These are phyloP conservation scores for Platynereis dumerilii DNA, from an alignment of 2,888 invertebrate species.

Conservation along the genomic window DNA sequence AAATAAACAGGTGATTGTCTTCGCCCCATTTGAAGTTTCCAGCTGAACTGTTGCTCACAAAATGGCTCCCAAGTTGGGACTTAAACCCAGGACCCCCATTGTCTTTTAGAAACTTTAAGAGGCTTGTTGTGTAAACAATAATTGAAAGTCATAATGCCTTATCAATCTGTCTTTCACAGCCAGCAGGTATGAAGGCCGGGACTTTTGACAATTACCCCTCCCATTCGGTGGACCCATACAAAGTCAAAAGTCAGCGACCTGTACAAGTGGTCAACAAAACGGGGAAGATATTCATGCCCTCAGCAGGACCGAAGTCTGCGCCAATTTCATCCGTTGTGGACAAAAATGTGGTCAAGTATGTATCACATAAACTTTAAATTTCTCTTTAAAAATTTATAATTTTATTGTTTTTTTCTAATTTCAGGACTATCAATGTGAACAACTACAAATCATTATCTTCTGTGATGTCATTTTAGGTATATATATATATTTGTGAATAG, in stretches of 20 bases:
- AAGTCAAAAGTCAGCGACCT: constrained; percentile 45
- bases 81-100: too few relatives aligned
- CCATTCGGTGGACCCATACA: constrained; percentile 58
- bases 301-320: constrained; percentile 58
- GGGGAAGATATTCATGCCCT: constrained; percentile 60
- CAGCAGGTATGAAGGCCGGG: constrained; percentile 61
- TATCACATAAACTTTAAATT: constrained; percentile 4
- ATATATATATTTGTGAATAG: too few relatives aligned
- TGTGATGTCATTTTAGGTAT: constrained; percentile 34
- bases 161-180: constrained; percentile 42
- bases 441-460: constrained; percentile 52
- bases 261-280: constrained; percentile 61
- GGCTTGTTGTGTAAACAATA: too few relatives aligned
- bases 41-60: too few relatives aligned
- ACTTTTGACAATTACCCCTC: constrained; percentile 63
- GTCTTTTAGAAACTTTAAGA: too few relatives aligned
- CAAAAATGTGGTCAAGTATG: constrained; percentile 58
- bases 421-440: constrained; percentile 55
- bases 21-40: too few relatives aligned
- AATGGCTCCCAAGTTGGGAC: too few relatives aligned
- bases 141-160: too few relatives aligned
- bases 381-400: not conserved
- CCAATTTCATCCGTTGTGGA: constrained; percentile 59
- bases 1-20: too few relatives aligned
- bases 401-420: constrained; percentile 36